These are phyloP conservation scores for Gallinago undulata DNA, from an alignment of 2,113 vertebrate genomes.

Conservation along the genomic window DNA sequence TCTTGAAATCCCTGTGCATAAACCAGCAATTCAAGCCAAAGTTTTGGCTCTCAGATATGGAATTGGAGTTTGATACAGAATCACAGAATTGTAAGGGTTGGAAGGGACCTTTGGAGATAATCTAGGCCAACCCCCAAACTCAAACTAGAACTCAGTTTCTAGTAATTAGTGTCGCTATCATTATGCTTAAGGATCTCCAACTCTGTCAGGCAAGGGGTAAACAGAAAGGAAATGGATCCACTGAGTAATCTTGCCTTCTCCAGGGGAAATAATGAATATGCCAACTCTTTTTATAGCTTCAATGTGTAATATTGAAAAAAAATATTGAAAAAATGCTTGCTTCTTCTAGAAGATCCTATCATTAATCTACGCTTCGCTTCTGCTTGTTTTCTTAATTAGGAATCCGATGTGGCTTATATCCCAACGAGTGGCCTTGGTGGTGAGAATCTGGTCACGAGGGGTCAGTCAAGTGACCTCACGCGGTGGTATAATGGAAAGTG, in stretches of 20 bases:
- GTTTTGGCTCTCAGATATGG: not conserved
- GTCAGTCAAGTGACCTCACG: conserved; percentile 83
- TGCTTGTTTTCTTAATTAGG: conserved; percentile 75
- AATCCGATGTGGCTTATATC: conserved; percentile 92
- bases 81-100: too few relatives aligned
- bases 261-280: not conserved
- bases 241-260: not conserved
- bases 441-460: conserved; percentile 87
- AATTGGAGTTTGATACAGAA: not conserved
- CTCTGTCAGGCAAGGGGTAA: not conserved
- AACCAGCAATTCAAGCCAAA: not conserved
- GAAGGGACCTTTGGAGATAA: too few relatives aligned
- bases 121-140: too few relatives aligned
- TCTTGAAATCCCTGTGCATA: not conserved
- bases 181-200: not conserved
- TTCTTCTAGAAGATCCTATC: not conserved
- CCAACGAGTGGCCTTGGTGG: conserved; percentile 96
- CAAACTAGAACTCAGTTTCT: not conserved
- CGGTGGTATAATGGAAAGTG: conserved; percentile 92
- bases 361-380: not conserved
- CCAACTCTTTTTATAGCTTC: not conserved
- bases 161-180: not conserved
- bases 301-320: not conserved
- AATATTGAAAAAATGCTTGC: not conserved
- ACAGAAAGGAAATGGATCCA: not conserved